phyloP scores from a whole-genome alignment of 1,140 invertebrate species.

The Ostrea denselamellosa region DNA sequence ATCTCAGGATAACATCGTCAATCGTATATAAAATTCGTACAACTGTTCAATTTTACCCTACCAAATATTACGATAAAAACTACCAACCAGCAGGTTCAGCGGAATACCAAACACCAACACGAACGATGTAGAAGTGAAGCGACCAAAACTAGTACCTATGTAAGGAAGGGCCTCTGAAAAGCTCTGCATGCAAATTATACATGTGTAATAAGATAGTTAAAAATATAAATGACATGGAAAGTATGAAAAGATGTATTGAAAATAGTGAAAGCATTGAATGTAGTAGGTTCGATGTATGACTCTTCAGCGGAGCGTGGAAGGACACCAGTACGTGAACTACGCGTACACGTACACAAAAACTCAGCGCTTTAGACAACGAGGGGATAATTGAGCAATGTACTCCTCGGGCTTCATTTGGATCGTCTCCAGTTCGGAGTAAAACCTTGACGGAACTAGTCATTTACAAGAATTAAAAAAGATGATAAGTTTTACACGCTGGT shows the following conservation, averaged over 20 bases:
- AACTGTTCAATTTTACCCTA: too few relatives aligned
- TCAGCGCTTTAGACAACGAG: neutral
- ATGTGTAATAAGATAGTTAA: neutral
- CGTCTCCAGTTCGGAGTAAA: conserved; percentile 29
- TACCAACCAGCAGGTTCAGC: too few relatives aligned
- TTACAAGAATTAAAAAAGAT: conserved; percentile 45
- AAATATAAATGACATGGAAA: neutral
- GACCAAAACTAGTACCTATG: neutral
- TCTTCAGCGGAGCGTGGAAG: neutral
- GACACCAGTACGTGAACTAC: neutral
- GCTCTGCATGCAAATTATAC: neutral
- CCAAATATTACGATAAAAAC: too few relatives aligned
- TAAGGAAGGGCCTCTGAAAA: neutral
- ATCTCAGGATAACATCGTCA: too few relatives aligned
- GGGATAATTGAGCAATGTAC: conserved; percentile 33
- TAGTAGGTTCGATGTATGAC: neutral
- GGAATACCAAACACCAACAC: too few relatives aligned
- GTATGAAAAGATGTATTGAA: neutral
- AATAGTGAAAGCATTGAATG: neutral
- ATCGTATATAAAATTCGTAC: too few relatives aligned
- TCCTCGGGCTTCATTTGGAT: neutral
- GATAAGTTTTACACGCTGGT: conserved; percentile 41
- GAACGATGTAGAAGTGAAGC: too few relatives aligned
- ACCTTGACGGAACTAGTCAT: conserved; percentile 45
- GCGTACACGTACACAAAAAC: neutral